Conservation (phyloP, 2,797 vertebrate species). For the Helostoma temminkii region DNA sequence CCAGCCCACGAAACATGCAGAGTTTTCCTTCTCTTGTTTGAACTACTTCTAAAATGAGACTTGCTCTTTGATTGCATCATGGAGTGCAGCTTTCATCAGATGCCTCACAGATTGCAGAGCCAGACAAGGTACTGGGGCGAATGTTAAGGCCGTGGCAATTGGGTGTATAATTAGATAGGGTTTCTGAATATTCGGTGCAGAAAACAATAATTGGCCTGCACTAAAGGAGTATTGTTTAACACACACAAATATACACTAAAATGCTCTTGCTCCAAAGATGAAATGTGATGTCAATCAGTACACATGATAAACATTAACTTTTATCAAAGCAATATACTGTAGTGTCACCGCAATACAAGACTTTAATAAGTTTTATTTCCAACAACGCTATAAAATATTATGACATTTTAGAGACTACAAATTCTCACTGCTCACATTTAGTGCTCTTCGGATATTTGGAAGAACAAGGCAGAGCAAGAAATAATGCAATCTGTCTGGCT, state of each 20-base stretch:
- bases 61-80: slow-evolving; percentile 87
- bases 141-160: slow-evolving; percentile 63
- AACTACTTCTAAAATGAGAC: slow-evolving; percentile 76
- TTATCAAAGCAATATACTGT: slow-evolving; percentile 56
- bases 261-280: slow-evolving; percentile 4
- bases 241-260: slow-evolving; percentile 32
- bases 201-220: slow-evolving; percentile 63
- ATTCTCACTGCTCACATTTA: slow-evolving; percentile 63
- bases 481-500: slow-evolving; percentile 52
- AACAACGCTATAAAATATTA: slow-evolving; percentile 65
- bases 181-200: slow-evolving; percentile 60
- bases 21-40: slow-evolving; percentile 68
- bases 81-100: slow-evolving; percentile 82
- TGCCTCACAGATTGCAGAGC: slow-evolving; percentile 74
- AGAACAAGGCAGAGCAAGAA: slow-evolving; percentile 50
- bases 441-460: slow-evolving; percentile 47
- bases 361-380: slow-evolving; percentile 64
- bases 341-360: slow-evolving; percentile 21
- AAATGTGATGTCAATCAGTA: slow-evolving; percentile 14
- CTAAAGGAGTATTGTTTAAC: slow-evolving; percentile 41
- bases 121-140: slow-evolving; percentile 68
- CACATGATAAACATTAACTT: slow-evolving; percentile 57
- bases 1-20: slow-evolving; percentile 71
- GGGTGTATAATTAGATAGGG: slow-evolving; percentile 66
- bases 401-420: slow-evolving; percentile 53